Base-by-base conservation (phyloP, 2,797 vertebrate genomes). In the Semaprochilodus insignis region DNA sequence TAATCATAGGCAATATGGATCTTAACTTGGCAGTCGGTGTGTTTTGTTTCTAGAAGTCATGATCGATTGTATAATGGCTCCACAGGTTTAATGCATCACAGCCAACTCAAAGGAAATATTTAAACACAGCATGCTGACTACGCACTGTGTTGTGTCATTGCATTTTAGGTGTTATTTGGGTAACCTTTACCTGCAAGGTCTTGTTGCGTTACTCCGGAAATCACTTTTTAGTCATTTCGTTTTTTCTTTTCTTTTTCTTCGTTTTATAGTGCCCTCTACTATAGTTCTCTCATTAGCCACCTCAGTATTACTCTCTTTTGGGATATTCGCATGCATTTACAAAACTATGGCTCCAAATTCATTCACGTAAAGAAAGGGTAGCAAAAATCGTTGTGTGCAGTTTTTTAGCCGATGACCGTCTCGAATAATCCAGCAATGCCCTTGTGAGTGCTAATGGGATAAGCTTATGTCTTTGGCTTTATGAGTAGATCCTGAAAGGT, bases 41-140 rank as follows among this genome's bases (percentile, higher is more conserved):
- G 51, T 34, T 71, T 84, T 31, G 52, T 77, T 81, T 77, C 48
- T 57, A 75, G 74, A 76, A 69, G 31, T 65, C 71, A 40, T 74
- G 40, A 31, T 27, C 73, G 65, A 21, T 54, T 31, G 31, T 62
- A 27, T 65, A 65, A 67, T 21, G 36, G 19, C 63, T 66, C 34
- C 31, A 59, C 52, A 81, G 27, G 60, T 74, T 65, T 66, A 60
- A 62, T 78, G 36, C 69, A 52, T 80, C 55, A 31, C 52, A 76
- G 57, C 78, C 73, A 71, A 77, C 63, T 77, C 51, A 78, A 79
- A 62, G 73, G 62, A 54, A 54, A 31, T 17, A 16, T 73, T 73
- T 81, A 71, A 78, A 78, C 74, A 71, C 63, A 66, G 27, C 85
- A 86, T 86, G 82, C 85, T 83, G 57, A 78, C 63, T 78, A 44